Conservation (phyloP, 2,113 vertebrate species). For the Phalacrocorax aristotelis region DNA sequence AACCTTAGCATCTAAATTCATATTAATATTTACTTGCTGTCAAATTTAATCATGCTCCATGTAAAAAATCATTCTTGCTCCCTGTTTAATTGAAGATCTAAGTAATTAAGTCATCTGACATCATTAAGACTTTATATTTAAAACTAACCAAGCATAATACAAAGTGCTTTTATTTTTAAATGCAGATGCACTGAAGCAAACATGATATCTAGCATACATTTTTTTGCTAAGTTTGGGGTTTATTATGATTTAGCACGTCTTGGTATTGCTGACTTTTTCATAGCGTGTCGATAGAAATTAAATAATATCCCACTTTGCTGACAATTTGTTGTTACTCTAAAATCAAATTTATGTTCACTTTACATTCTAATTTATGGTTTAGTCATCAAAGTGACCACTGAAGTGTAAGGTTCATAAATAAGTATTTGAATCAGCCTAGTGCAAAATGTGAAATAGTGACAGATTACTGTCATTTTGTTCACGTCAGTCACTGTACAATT, state of each 20-base stretch:
- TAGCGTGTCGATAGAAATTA: constrained; percentile 50
- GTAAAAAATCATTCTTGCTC: background rate
- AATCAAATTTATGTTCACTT: constrained; percentile 62
- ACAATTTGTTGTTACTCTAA: constrained; percentile 46
- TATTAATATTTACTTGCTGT: constrained; percentile 13
- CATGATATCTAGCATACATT: background rate
- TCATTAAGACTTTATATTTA: background rate
- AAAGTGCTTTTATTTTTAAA: constrained; percentile 19
- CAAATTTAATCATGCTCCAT: background rate
- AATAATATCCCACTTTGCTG: constrained; percentile 41
- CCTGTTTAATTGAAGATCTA: constrained; percentile 16
- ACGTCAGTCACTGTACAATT: constrained; percentile 8
- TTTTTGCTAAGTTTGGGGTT: background rate
- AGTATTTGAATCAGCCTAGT: constrained; percentile 20
- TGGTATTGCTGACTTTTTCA: constrained; percentile 49
- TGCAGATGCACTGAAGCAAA: background rate
- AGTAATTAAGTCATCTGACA: background rate
- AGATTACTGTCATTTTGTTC: constrained; percentile 53
- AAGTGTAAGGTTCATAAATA: constrained; percentile 58
- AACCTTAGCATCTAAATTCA: background rate
- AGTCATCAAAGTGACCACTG: constrained; percentile 68
- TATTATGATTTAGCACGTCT: constrained; percentile 21
- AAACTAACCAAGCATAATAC: background rate
- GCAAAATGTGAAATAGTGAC: constrained; percentile 40
- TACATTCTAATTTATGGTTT: constrained; percentile 67